Conservation (phyloP, 2,888 invertebrate species). For the Habrosyne pyritoides region DNA sequence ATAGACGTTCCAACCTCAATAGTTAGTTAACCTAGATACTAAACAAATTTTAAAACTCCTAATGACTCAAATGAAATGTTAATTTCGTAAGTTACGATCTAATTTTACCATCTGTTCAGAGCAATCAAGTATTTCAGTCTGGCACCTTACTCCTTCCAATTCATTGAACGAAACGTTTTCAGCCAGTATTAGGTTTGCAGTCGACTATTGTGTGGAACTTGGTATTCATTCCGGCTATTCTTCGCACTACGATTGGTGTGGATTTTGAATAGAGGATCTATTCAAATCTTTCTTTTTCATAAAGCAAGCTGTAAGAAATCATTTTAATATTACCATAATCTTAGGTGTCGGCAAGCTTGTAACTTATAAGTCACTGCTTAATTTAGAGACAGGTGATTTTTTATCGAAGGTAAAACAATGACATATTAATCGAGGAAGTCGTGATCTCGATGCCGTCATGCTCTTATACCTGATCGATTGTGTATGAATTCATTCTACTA, state of each 20-base stretch:
- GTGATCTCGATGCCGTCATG: neutral
- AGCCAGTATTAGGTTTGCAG: slow-evolving; percentile 17
- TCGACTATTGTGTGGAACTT: slow-evolving; percentile 35
- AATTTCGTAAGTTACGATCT: neutral
- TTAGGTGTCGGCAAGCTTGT: neutral
- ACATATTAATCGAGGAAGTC: slow-evolving; percentile 1
- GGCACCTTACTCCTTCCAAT: slow-evolving; percentile 20
- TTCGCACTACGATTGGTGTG: slow-evolving; percentile 24
- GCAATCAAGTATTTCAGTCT: slow-evolving; percentile 23
- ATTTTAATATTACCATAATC: slow-evolving; percentile 1
- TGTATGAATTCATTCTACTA: neutral
- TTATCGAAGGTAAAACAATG: neutral
- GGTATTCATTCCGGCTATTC: slow-evolving; percentile 31
- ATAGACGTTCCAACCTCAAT: neutral
- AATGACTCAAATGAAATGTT: slow-evolving; percentile 3
- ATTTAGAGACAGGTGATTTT: neutral
- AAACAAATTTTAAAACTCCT: slow-evolving; percentile 8
- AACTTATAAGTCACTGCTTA: neutral
- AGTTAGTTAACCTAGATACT: slow-evolving; percentile 7
- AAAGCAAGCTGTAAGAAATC: slow-evolving; percentile 7
- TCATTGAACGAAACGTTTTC: slow-evolving; percentile 27
- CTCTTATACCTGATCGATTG: neutral
- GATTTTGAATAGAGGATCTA: slow-evolving; percentile 21
- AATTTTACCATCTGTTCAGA: slow-evolving; percentile 11
- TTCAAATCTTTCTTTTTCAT: slow-evolving; percentile 23